Evolutionary conservation across 2,888 invertebrate species (phyloP), one percentile per base, ranked within the genome.

Genomic region (Phasia obesa): DNA sequence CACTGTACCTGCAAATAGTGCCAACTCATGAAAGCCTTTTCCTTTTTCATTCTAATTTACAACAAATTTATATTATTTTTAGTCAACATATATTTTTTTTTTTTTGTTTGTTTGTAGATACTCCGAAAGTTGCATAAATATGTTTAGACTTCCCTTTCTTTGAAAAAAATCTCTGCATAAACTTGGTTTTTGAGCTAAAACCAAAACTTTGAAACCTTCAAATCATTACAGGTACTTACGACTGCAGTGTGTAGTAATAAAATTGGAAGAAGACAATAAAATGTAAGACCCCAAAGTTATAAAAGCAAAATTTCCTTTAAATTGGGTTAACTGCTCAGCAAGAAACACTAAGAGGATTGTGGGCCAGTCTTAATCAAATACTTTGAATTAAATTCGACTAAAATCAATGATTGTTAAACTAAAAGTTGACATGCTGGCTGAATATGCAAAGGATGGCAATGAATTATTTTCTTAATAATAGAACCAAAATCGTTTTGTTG

Each of bases 231-330:
- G 71, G 67, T 71, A 83, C 17, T 76, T 71, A 71, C 75, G 74
- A 67, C 75, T 67, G 60, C 75, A 77, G 60, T 70, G 31, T 15
- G 47, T 13, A 70, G 31, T 31, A 69, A 62, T 55, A 67, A 57
- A 75, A 57, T 75, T 75, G 47, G 21, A 55, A 35, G 47, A 35
- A 57, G 19, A 53, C 51, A 59, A 55, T 57, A 69, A 60, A 67
- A 67, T 74, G 53, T 70, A 59, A 79, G 60, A 47, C 53, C 17
- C 47, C 44, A 67, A 67, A 55, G 67, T 67, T 71, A 62, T n/a
- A n/a, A n/a, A n/a, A n/a, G n/a, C n/a, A n/a, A n/a, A n/a, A n/a
- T 79, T 71, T 79, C 47, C 79, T 83, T 75, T 71, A 70, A 60
- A 69, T 57, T 57, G n/a, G 71, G 70, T 79, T 79, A 70, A 75